Evolutionary conservation across 2,888 invertebrate genomes (phyloP).

Genomic region (Lottia scabra): DNA sequence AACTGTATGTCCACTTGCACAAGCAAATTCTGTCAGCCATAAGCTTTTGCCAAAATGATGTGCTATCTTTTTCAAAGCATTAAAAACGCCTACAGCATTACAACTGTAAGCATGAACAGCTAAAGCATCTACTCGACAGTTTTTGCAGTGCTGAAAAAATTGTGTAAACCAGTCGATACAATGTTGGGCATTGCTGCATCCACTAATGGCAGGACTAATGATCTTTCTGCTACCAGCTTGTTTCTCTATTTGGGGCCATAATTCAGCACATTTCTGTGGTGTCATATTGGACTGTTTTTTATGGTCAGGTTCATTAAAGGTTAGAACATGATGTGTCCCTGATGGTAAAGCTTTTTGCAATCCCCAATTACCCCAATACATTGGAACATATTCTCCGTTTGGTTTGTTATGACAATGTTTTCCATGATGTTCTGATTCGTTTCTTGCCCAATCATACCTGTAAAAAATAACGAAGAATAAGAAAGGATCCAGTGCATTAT

Average conservation of each 20-base stretch:
- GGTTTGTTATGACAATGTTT: slow-evolving; percentile 15
- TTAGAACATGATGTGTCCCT: slow-evolving; percentile 32
- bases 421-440: slow-evolving; percentile 10
- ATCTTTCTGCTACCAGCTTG: slow-evolving; percentile 27
- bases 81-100: slow-evolving; percentile 30
- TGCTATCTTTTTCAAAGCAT: slow-evolving; percentile 26
- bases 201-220: slow-evolving; percentile 42
- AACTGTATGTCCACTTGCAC: slow-evolving; percentile 29
- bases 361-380: slow-evolving; percentile 38
- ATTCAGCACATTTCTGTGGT: slow-evolving; percentile 33
- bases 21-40: slow-evolving; percentile 43
- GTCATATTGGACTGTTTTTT: slow-evolving; percentile 38
- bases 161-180: slow-evolving; percentile 41
- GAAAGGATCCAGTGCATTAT: too few species aligned
- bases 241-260: slow-evolving; percentile 38
- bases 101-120: slow-evolving; percentile 44
- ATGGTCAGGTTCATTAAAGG: slow-evolving; percentile 48
- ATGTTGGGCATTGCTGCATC: slow-evolving; percentile 13
- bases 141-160: slow-evolving; percentile 40
- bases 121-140: slow-evolving; percentile 41
- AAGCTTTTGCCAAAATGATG: slow-evolving; percentile 34
- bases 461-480: too few species aligned
- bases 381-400: slow-evolving; percentile 34
- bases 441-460: slow-evolving; percentile 30
- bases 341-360: slow-evolving; percentile 11